Conservation (phyloP, 2,888 invertebrate genomes). For the Drosophila birchii region DNA sequence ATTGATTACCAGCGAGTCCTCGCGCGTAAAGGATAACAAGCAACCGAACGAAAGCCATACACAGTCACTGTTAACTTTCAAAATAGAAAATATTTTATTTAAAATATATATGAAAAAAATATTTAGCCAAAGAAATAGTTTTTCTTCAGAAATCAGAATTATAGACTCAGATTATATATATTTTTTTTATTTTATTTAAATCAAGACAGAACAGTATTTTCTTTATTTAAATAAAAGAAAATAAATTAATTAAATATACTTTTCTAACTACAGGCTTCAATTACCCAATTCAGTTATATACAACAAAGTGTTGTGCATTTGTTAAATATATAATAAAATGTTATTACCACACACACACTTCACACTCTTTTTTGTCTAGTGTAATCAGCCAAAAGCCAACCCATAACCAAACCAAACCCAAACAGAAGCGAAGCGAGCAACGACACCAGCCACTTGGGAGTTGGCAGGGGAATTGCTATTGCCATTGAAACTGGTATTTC, state of each 20-base stretch:
- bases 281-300: not conserved
- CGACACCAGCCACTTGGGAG: conserved; percentile 62
- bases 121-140: too few relatives aligned
- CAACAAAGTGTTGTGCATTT: not conserved
- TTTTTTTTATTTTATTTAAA: too few relatives aligned
- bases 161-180: too few relatives aligned
- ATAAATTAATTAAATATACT: not conserved
- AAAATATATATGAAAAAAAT: too few relatives aligned
- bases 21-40: conserved; percentile 60
- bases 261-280: too few relatives aligned
- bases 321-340: too few relatives aligned
- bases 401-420: conserved; percentile 26
- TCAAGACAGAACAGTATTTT: not conserved
- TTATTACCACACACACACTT: too few relatives aligned
- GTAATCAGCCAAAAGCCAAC: conserved; percentile 17
- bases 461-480: conserved; percentile 38
- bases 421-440: conserved; percentile 47
- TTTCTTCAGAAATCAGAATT: too few relatives aligned
- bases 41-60: conserved; percentile 10
- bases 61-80: not conserved
- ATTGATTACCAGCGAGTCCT: conserved; percentile 68
- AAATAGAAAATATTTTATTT: too few relatives aligned
- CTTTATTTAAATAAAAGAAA: not conserved
- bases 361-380: not conserved
- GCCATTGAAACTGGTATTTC: conserved; percentile 21